phyloP scores from a whole-genome alignment of 2,888 invertebrate species.

The Ormia ochracea region DNA sequence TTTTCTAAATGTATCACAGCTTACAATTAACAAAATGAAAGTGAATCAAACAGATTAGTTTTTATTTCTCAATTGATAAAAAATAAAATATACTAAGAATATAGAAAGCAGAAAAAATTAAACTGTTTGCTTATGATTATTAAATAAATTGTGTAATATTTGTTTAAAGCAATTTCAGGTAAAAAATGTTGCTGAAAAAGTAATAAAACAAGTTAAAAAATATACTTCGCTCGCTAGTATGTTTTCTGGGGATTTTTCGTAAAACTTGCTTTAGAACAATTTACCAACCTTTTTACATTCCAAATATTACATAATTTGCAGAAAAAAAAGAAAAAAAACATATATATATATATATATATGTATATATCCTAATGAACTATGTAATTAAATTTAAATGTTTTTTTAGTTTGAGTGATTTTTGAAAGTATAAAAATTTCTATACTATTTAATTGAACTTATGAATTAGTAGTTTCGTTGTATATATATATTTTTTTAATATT shows the following conservation, averaged over 20 bases:
- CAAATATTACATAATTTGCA: conserved; percentile 59
- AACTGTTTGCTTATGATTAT: conserved; percentile 19
- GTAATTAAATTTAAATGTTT: conserved; percentile 36
- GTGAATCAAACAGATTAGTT: conserved; percentile 20
- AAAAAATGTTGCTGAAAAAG: background rate
- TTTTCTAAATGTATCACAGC: conserved; percentile 70
- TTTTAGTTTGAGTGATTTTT: conserved; percentile 47
- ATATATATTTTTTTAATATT: conserved; percentile 39
- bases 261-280: conserved; percentile 16
- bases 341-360: too few species aligned
- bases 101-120: conserved; percentile 55
- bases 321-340: conserved; percentile 15
- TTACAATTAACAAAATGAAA: conserved; percentile 66
- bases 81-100: background rate
- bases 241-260: conserved; percentile 5
- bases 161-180: background rate
- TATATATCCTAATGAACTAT: conserved; percentile 45
- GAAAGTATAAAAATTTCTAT: conserved; percentile 57
- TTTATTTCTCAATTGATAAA: background rate
- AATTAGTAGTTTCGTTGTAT: conserved; percentile 62
- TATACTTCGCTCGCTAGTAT: conserved; percentile 61
- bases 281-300: background rate
- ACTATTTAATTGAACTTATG: conserved; percentile 52
- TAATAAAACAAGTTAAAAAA: conserved; percentile 24
- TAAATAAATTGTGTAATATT: conserved; percentile 56